These are phyloP conservation scores for Myotis myotis DNA, from an alignment of 2,797 vertebrate genomes.

Conservation along the genomic window DNA sequence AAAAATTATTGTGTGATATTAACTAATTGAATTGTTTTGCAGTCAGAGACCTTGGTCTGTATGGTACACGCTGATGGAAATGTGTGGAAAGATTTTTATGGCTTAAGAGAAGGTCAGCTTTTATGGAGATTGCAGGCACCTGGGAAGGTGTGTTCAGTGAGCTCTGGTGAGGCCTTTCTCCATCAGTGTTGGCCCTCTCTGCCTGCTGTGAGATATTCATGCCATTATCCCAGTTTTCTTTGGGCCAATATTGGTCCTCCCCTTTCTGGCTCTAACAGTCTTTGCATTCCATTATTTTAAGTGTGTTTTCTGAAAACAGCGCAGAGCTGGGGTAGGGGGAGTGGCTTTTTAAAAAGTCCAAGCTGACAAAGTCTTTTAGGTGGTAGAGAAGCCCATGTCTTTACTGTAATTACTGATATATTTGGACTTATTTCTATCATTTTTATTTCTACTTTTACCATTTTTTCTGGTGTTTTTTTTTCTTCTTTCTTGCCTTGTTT, in stretches of 20 bases:
- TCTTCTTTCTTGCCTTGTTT: constrained; percentile 17
- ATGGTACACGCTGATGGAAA: neutral
- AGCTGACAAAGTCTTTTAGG: neutral
- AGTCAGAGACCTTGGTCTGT: neutral
- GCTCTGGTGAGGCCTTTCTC: neutral
- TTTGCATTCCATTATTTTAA: neutral
- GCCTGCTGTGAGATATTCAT: neutral
- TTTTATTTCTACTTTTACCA: neutral
- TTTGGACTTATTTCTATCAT: neutral
- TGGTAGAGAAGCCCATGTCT: neutral
- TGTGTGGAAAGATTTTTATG: neutral
- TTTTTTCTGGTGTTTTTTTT: neutral
- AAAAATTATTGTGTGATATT: neutral
- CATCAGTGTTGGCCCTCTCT: neutral
- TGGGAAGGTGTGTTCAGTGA: neutral
- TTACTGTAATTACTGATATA: neutral
- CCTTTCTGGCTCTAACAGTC: neutral
- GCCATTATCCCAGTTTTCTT: neutral
- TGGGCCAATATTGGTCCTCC: neutral
- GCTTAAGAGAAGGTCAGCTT: neutral
- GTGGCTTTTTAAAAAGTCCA: neutral
- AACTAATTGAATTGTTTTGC: neutral
- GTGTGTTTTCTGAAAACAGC: neutral
- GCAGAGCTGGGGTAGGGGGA: neutral
- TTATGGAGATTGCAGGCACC: neutral